Percentiles rank a stretch among this genome's conserved stretches.
Conservation (phyloP, 2,888 invertebrate genomes). For the Helleia helle region DNA sequence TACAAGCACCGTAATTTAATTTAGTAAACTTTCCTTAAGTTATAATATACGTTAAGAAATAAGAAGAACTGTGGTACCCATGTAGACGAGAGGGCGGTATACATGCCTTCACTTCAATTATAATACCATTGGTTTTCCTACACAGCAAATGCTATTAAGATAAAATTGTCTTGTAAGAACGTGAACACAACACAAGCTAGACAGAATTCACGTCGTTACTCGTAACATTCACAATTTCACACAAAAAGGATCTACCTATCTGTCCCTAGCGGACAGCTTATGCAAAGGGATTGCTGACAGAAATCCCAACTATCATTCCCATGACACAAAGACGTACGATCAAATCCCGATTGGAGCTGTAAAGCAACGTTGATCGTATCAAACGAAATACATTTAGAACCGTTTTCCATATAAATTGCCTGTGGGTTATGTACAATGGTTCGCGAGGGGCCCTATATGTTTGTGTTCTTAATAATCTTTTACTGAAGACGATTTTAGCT, state of each 20-base stretch:
- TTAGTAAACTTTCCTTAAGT: too few species aligned
- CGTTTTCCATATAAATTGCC: slow-evolving; percentile 56
- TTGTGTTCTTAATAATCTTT: too few species aligned
- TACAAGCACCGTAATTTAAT: too few species aligned
- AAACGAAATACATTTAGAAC: slow-evolving; percentile 40
- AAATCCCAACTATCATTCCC: slow-evolving; percentile 22
- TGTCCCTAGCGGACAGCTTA: slow-evolving; percentile 16
- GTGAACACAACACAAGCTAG: too few species aligned
- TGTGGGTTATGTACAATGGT: slow-evolving; percentile 42
- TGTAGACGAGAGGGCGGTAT: too few species aligned
- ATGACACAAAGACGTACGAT: slow-evolving; percentile 20
- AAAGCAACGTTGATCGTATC: slow-evolving; percentile 35
- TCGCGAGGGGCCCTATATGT: slow-evolving; percentile 38
- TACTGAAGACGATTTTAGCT: too few species aligned
- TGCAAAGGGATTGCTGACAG: slow-evolving; percentile 22
- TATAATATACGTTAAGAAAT: too few species aligned
- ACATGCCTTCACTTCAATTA: too few species aligned
- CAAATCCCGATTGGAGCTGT: slow-evolving; percentile 21
- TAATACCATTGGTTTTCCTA: too few species aligned
- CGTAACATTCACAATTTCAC: background rate
- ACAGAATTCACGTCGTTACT: background rate
- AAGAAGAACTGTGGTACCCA: too few species aligned
- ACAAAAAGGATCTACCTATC: slow-evolving; percentile 13
- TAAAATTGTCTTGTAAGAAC: too few species aligned
- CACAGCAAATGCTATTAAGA: too few species aligned